Percentiles rank a stretch among this genome's conserved stretches.
Evolutionary conservation across 1,140 invertebrate genomes (phyloP).

Genomic region (Laupala kohalensis): DNA sequence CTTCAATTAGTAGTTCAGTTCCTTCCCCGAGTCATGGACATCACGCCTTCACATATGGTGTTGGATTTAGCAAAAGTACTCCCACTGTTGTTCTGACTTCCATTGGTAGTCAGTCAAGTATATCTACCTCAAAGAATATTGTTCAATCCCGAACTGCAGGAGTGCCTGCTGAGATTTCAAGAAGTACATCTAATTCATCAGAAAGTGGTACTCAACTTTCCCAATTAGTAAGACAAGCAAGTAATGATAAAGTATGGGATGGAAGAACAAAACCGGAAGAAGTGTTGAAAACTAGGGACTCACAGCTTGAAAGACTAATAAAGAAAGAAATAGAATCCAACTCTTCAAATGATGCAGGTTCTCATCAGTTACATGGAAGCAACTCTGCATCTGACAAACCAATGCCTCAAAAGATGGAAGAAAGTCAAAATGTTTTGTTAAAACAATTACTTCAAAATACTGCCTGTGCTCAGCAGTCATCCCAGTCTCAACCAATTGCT

Average conservation of each 20-base stretch:
- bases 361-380: not conserved
- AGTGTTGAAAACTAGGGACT: not conserved
- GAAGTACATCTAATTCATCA: not conserved
- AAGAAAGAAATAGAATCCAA: not conserved
- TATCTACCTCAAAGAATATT: not conserved
- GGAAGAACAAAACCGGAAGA: not conserved
- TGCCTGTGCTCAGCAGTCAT: slow-evolving; percentile 40
- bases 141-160: not conserved
- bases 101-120: not conserved
- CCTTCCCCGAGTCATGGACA: not conserved
- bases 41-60: not conserved
- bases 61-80: not conserved
- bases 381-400: not conserved
- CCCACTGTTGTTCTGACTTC: not conserved
- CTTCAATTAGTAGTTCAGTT: not conserved
- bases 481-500: slow-evolving; percentile 15
- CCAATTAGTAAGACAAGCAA: not conserved
- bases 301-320: not conserved
- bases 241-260: no score
- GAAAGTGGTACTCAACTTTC: not conserved
- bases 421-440: slow-evolving; percentile 76
- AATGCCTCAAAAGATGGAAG: slow-evolving; percentile 21
- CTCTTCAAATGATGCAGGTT: not conserved
- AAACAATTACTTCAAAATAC: slow-evolving; percentile 83
- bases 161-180: not conserved